These are phyloP conservation scores for Hydropotes inermis DNA, from an alignment of 2,113 vertebrate genomes.

Conservation along the genomic window DNA sequence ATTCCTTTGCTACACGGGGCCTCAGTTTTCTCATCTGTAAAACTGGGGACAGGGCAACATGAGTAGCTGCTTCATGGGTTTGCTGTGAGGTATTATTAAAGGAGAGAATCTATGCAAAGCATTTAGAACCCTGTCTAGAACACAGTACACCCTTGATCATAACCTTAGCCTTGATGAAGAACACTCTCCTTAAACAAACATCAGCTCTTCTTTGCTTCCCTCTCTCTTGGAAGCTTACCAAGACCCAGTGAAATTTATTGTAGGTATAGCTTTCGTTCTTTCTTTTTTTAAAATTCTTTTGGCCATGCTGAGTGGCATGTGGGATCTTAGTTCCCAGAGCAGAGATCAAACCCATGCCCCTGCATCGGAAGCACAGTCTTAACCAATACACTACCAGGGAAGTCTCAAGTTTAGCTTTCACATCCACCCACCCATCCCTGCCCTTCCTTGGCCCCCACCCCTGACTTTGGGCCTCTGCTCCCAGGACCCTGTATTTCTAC, in stretches of 20 bases:
- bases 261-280: background rate
- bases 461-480: no score
- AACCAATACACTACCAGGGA: background rate
- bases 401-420: background rate
- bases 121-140: no score
- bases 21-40: background rate
- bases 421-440: background rate
- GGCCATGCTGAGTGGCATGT: background rate
- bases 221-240: background rate
- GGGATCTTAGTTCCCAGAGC: background rate
- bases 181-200: background rate
- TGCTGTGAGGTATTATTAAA: background rate
- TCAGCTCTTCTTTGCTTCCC: background rate
- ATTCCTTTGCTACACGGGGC: background rate
- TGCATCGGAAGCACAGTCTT: background rate
- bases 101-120: accelerated
- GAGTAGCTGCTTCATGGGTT: background rate
- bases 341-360: background rate
- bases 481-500: background rate
- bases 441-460: no score
- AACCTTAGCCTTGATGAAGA: background rate
- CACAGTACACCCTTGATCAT: accelerated
- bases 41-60: accelerated
- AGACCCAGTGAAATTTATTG: accelerated
- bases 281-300: background rate